phyloP scores from a whole-genome alignment of 30 jellyfish, hydroid and myxozoan genomes.

The Phacellophora camtschatica region DNA sequence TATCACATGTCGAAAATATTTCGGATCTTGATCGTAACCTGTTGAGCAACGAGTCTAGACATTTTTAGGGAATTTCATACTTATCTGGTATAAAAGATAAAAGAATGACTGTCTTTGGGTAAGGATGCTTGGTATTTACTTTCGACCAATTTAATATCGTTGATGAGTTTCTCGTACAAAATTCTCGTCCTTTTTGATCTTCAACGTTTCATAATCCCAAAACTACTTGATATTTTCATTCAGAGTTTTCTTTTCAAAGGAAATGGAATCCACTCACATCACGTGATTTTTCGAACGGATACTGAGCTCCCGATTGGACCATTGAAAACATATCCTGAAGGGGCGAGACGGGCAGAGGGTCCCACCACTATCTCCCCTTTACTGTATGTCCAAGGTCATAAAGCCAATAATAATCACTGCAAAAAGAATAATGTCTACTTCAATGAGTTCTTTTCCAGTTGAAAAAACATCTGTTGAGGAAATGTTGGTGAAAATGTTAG shows the following conservation, averaged over 20 bases:
- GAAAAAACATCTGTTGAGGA: too few species aligned
- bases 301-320: too few species aligned
- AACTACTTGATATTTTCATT: background rate
- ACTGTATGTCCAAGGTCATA: too few species aligned
- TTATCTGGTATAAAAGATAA: constrained; percentile 9
- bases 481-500: too few species aligned
- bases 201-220: constrained; percentile 11
- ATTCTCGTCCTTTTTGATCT: background rate
- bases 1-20: background rate
- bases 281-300: too few species aligned
- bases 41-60: background rate
- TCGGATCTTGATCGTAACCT: background rate
- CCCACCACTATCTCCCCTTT: too few species aligned
- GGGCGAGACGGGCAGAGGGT: too few species aligned
- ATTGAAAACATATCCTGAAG: too few species aligned
- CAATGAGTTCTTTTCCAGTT: too few species aligned
- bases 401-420: too few species aligned
- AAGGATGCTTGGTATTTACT: background rate
- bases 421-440: too few species aligned
- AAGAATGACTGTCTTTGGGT: background rate
- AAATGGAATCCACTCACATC: background rate
- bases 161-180: background rate
- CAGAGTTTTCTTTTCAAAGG: background rate
- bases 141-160: background rate
- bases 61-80: background rate